Conservation (phyloP, 2,113 vertebrate species). For the Pygoscelis adeliae region DNA sequence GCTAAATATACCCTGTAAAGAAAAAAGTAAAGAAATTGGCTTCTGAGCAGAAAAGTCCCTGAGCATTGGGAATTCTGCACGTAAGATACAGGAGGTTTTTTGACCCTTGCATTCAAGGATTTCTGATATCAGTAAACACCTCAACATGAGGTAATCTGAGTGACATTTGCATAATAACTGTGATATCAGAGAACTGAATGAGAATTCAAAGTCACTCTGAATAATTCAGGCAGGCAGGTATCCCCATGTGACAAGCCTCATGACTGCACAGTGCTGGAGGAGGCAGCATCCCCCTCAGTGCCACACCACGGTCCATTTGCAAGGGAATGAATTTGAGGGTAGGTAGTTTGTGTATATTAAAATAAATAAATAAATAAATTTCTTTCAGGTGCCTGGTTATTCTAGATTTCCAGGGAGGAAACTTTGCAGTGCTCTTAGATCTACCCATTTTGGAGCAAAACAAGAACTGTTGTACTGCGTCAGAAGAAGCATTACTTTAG, state of each 20-base stretch:
- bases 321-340: neutral
- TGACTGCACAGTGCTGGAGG: fast-evolving
- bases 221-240: neutral
- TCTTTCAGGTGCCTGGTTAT: neutral
- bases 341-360: neutral
- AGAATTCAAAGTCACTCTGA: neutral
- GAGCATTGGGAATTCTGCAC: neutral
- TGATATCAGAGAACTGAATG: neutral
- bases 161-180: neutral
- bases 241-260: neutral
- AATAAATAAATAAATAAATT: neutral
- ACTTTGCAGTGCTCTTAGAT: neutral
- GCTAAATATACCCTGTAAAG: neutral
- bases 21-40: neutral
- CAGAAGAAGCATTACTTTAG: neutral
- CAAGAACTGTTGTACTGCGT: neutral
- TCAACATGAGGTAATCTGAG: neutral
- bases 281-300: neutral
- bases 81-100: neutral
- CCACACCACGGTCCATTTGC: neutral
- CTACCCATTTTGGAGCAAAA: neutral
- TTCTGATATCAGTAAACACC: neutral
- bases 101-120: neutral
- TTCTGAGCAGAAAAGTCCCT: neutral
- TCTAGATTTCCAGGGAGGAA: neutral